phyloP scores from a whole-genome alignment of 2,113 vertebrate species.

The Sterna hirundo region DNA sequence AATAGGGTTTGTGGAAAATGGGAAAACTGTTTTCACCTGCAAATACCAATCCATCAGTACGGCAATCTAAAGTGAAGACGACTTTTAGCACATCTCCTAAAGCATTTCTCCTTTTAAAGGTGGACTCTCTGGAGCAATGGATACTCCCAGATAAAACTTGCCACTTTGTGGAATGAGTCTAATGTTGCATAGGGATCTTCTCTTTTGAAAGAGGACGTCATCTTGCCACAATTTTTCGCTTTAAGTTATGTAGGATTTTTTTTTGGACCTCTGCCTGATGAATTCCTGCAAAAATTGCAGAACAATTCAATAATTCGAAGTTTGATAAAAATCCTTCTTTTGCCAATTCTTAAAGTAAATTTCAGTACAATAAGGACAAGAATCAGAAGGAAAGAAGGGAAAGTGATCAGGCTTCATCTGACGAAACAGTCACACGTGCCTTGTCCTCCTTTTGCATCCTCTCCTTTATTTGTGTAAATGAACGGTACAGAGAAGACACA shows the following conservation, averaged over 20 bases:
- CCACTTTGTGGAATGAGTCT: not conserved
- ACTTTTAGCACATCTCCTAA: not conserved
- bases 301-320: not conserved
- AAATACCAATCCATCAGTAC: not conserved
- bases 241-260: not conserved
- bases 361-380: not conserved
- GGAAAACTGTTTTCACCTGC: not conserved
- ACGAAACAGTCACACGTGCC: rapidly evolving
- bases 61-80: not conserved
- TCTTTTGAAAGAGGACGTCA: not conserved
- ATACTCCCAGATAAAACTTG: not conserved
- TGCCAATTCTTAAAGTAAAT: not conserved
- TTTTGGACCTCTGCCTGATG: not conserved
- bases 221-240: not conserved
- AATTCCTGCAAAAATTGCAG: not conserved
- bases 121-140: not conserved
- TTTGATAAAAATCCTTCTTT: not conserved
- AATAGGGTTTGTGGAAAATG: not conserved
- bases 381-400: not conserved
- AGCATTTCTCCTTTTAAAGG: not conserved
- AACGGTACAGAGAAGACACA: not conserved
- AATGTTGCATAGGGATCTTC: not conserved
- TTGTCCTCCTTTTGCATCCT: not conserved
- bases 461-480: not conserved
- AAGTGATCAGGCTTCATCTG: not conserved